Evolutionary conservation across 2,113 vertebrate species (phyloP), one percentile per base, ranked within the genome.

Genomic region (Thalassarche chlororhynchos): DNA sequence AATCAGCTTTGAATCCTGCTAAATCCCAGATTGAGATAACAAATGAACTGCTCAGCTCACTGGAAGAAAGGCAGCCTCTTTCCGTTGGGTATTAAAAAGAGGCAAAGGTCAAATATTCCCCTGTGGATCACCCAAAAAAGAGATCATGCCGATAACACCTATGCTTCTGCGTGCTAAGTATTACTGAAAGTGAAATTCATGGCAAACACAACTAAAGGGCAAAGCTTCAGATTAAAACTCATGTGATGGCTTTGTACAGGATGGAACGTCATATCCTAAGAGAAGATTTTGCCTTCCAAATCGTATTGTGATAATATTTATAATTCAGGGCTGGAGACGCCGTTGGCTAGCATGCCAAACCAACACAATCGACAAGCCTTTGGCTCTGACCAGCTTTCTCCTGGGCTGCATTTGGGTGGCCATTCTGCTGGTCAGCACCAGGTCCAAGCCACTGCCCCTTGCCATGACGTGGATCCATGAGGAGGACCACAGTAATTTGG

Each of bases 1-100:
- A 98, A 99, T 99, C 99, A 99, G 98, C 98, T 99, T 99, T 99
- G 98, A 98, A 99, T 99, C 98, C 98, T 97, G 93, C 97, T 97
- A 99, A 99, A 99, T 98, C 98, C 98, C 97, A 98, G 98, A 98
- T 96, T 98, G 98, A 99, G 98, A 99, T 98, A 99, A 98, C 98
- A 99, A 99, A 99, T 98, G 98, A 99, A 98, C 96, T 96, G 98
- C 98, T 98, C 97, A 98, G 92, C 95, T 77, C 15, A 1, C 72
- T 98, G 97, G 74, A 95, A 97, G 93, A 95, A 97, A 98, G 97
- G 62, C 89, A 86, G 95, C 96, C 90, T 97, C 97, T 95, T 98
- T 96, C 70, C 57, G 42, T 29, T 76, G 87, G 52, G 66, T 32
- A 95, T 97, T 97, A 94, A 79, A 90, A 70, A 89, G 66, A 86